A percentile compares a stretch with the other conserved stretches of the same genome.
phyloP scores from a whole-genome alignment of 2,113 vertebrate species.

The Setophaga coronata region DNA sequence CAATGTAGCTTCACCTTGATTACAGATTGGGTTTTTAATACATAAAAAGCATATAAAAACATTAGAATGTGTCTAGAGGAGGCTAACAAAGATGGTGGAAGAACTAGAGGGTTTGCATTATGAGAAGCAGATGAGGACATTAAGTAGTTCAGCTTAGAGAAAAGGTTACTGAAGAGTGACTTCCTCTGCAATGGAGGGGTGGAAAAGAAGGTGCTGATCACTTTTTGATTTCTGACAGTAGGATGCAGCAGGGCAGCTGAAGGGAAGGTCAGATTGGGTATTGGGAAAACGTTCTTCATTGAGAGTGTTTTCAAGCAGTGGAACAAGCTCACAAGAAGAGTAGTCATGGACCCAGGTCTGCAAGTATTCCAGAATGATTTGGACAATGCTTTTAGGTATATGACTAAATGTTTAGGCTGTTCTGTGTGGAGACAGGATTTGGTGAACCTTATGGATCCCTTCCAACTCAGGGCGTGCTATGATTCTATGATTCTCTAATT shows the following conservation, averaged over 20 bases:
- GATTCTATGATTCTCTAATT: not conserved
- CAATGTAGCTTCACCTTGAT: not conserved
- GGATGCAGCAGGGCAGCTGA: not conserved
- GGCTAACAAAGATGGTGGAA: not conserved
- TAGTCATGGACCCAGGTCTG: not conserved
- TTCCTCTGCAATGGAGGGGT: not conserved
- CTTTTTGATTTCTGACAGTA: not conserved
- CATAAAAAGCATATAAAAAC: not conserved
- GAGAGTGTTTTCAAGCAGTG: not conserved
- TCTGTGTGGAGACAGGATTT: not conserved
- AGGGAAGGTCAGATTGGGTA: not conserved
- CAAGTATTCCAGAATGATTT: not conserved
- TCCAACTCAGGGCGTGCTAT: not conserved
- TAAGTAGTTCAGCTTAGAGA: not conserved
- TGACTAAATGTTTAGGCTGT: not conserved
- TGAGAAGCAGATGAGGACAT: not conserved
- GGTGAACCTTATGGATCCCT: rapidly evolving
- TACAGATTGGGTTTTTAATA: not conserved
- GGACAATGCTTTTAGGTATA: not conserved
- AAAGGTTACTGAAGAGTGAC: not conserved
- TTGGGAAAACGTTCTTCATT: not conserved
- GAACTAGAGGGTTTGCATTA: not conserved
- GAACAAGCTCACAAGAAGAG: not conserved
- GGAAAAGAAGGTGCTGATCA: not conserved
- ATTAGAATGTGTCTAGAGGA: not conserved